Conservation (phyloP, 2,888 invertebrate genomes). For the Drymonia ruficornis region DNA sequence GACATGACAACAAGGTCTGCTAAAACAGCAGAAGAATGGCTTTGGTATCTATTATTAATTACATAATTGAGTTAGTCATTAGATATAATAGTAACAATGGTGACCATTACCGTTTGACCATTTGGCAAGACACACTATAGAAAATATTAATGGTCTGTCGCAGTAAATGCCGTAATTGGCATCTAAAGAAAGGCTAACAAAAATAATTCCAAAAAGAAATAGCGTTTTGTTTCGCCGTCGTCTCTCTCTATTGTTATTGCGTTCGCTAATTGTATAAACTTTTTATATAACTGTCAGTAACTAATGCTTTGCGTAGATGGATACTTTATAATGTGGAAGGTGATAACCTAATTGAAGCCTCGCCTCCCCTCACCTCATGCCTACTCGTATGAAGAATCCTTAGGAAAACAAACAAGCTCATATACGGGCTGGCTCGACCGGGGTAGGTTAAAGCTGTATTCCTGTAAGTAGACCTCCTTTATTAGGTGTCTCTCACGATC, state of each 20-base stretch:
- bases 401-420: too few relatives aligned
- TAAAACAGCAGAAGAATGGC: background rate
- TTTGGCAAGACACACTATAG: constrained; percentile 35
- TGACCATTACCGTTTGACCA: constrained; percentile 20
- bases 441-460: too few relatives aligned
- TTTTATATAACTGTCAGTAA: constrained; percentile 7
- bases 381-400: too few relatives aligned
- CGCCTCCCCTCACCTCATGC: too few relatives aligned
- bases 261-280: constrained; percentile 5
- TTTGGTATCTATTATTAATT: background rate
- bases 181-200: constrained; percentile 16
- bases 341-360: too few relatives aligned
- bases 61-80: background rate
- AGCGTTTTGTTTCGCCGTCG: constrained; percentile 16
- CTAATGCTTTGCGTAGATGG: too few relatives aligned
- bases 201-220: constrained; percentile 18
- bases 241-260: constrained; percentile 7
- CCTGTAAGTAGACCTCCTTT: too few relatives aligned
- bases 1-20: too few relatives aligned
- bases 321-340: too few relatives aligned
- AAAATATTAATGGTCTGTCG: constrained; percentile 46
- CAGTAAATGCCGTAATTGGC: constrained; percentile 14
- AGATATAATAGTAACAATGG: constrained; percentile 28
- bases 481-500: too few relatives aligned
- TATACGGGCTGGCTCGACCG: too few relatives aligned